phyloP scores from a whole-genome alignment of 2,888 invertebrate species.

The Euzetes globulus region DNA sequence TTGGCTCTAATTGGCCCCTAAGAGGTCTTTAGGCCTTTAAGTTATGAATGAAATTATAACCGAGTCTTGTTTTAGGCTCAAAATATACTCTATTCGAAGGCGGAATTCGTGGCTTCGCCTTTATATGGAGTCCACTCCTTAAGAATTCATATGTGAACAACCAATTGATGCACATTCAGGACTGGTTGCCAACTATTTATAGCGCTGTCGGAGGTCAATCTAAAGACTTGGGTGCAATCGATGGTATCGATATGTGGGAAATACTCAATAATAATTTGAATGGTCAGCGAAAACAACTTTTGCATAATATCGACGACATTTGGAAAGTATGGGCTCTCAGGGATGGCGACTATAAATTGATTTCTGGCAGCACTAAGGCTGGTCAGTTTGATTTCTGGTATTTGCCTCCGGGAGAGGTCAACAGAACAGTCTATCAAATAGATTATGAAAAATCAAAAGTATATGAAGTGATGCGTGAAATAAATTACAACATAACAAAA shows the following conservation, averaged over 20 bases:
- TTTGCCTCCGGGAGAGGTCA: constrained; percentile 43
- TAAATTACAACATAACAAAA: neutral
- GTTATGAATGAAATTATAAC: too few species aligned
- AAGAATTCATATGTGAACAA: constrained; percentile 55
- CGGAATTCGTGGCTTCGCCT: constrained; percentile 69
- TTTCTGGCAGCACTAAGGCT: constrained; percentile 64
- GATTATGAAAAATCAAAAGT: neutral
- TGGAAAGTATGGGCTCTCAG: constrained; percentile 62
- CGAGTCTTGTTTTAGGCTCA: constrained; percentile 32
- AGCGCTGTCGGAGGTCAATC: constrained; percentile 53
- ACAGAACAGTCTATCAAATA: neutral
- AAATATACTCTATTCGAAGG: constrained; percentile 77
- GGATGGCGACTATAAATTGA: constrained; percentile 65
- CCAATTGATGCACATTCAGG: constrained; percentile 69
- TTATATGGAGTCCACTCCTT: constrained; percentile 65
- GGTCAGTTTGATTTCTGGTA: constrained; percentile 66
- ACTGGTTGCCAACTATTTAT: constrained; percentile 81
- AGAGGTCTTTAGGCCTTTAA: constrained; percentile 42
- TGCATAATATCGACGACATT: constrained; percentile 73
- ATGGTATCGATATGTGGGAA: constrained; percentile 66
- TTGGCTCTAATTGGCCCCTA: constrained; percentile 58
- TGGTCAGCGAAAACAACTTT: constrained; percentile 54
- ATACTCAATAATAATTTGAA: constrained; percentile 56
- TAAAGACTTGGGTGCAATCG: constrained; percentile 37
- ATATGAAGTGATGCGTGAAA: neutral